Evolutionary conservation across 64 coral and sea anemone species (phyloP), one percentile per base, ranked within the genome.

Genomic region (Montipora foliosa): DNA sequence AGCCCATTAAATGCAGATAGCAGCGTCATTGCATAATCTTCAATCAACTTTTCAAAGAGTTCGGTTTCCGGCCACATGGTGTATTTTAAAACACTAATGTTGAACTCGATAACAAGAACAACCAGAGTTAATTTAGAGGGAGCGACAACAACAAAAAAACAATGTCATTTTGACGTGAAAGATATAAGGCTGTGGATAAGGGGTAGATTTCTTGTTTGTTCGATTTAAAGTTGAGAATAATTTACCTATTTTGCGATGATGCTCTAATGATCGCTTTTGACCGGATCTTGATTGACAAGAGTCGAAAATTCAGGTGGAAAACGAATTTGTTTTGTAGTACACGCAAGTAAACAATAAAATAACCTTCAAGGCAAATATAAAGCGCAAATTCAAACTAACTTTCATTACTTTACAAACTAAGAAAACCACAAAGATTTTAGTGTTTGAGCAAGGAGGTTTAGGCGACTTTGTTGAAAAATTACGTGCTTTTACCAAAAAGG

Each of bases 11-110:
- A 86, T 86, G 46, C 82, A 71, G 62, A 20, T 11, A 86, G 66
- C 62, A 60, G 66, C 82, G 82, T 72, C 82, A 86, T 71, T 86
- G 66, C 29, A 86, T 86, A 86, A 86, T 71, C 14, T 72, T 49
- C 81, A 84, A 84, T 84, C 81, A 67, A 84, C 53, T 19, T 47
- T 84, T 84, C 44, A 37, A 16, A 67, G 25, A 44, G 22, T 62
- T 84, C 37, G 37, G 37, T 57, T 86, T 86, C 82, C 82, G 82
- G 82, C 82, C 82, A 86, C 82, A 86, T 86, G 82, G 62, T 45
- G 82, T 86, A 49, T 86, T 71, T 21, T 6, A 29, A 86, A 86
- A 71, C 8, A 55, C 52, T 10, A 64, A 71, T 86, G 46, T 52
- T 78, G 16, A 78, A 49, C 45, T 51, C 82, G 82, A 86, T 86